Base-by-base conservation (phyloP, 2,113 vertebrate species). In the Melanocharis versteri region DNA sequence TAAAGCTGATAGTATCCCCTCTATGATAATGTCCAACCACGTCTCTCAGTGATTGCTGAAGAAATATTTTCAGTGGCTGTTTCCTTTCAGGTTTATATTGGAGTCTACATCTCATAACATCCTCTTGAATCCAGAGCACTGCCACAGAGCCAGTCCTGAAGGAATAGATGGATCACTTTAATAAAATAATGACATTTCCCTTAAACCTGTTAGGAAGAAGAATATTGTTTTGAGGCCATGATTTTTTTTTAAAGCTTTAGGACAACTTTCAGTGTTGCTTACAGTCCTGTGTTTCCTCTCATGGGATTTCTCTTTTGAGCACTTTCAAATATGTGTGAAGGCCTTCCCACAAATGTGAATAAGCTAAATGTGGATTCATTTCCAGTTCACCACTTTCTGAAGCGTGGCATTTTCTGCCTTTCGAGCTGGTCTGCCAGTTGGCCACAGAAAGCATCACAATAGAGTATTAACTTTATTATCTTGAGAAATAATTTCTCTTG, bases 161-260 rank as follows among this genome's bases (percentile, higher is more conserved):
- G 73, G 82, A 90, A 40, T 22, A 90, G 95, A 94, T 82, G 73
- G 73, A 93, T 93, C 45, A 50, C 84, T 97, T 92, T 76, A 94
- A 96, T 94, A 94, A 90, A 95, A 88, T 90, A 83, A 97, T 83
- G 79, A 68, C 19, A 40, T 96, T 96, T 95, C 71, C 87, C 83
- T 77, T 92, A 93, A 69, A 92, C 64, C 62, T 96, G 47, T 83
- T 96, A 92, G 70, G 64, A 96, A 90, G 90, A 90, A 94, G 85
- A 47, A 87, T 80, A 64, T 81, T 83, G 60, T 68, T 94, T 88
- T 37, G 66, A 23, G 66, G 69, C 35, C 68, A 64, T 86, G 71
- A 48, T 66, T 79, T 92, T 82, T 76, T 89, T 76, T 56, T 1
- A 17, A 65, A 76, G 51, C 50, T 71, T 88, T 54, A 58, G 48